Evolutionary conservation across 2,797 vertebrate species (phyloP).

Genomic region (Crocodylus rhombifer): DNA sequence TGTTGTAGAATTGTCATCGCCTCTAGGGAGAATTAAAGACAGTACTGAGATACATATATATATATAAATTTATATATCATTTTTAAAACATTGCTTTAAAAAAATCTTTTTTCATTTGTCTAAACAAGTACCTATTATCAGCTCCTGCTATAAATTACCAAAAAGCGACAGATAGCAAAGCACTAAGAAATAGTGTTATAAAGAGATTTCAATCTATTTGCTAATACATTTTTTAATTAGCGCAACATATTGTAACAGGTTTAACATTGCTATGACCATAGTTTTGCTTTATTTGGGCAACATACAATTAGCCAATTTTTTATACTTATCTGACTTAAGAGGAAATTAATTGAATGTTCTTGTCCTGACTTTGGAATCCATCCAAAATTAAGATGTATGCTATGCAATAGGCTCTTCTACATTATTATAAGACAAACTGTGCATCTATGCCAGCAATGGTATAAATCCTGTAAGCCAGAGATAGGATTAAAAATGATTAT

Average conservation of each 20-base stretch:
- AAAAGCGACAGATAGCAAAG: background rate
- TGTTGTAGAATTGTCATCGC: background rate
- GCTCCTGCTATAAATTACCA: background rate
- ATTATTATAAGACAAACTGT: background rate
- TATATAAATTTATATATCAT: background rate
- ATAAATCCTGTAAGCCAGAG: background rate
- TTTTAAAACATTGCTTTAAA: conserved; percentile 31
- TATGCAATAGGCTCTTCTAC: background rate
- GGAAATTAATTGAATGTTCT: background rate
- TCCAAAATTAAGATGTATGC: background rate
- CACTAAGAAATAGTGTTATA: background rate
- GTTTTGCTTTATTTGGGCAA: conserved; percentile 45
- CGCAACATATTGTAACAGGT: background rate
- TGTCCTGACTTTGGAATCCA: background rate
- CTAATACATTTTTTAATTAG: background rate
- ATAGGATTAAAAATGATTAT: background rate
- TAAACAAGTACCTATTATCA: background rate
- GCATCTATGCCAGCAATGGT: background rate
- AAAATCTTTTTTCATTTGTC: background rate
- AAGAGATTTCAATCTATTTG: background rate
- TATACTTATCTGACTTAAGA: conserved; percentile 22
- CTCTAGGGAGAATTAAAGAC: background rate
- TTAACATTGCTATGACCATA: conserved; percentile 11
- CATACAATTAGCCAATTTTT: background rate
- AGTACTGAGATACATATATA: background rate